Evolutionary conservation across 2,888 invertebrate genomes (phyloP), one percentile per base, ranked within the genome.

Genomic region (Ectropis crepuscularia): DNA sequence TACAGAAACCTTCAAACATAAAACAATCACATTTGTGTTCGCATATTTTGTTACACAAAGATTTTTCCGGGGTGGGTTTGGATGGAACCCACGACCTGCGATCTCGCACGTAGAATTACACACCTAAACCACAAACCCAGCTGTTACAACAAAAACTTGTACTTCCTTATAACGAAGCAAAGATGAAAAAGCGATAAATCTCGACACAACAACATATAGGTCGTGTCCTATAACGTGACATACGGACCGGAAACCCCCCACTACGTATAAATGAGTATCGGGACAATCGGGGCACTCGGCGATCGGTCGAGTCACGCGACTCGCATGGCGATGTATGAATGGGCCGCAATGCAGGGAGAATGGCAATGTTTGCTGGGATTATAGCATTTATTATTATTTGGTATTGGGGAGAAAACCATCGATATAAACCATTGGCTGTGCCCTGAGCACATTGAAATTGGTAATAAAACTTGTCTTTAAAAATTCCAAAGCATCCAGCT

Each of bases 251-350:
- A 59, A 60, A 28, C 54, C 41, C 59, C 58, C 59, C 47, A 38
- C 45, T 51, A 55, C 46, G 51, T 53, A 60, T 38, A 64, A 60
- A 60, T 55, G 59, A 43, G 53, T 37, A 49, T 37, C 37, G 36
- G 51, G 55, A 64, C 55, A 60, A 60, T 57, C 64, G 48, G 60
- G 36, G 37, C 63, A 54, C 58, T 58, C 49, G 61, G 42, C 48
- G 47, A 55, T 64, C 43, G 42, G 43, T 57, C 47, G 28, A 57
- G 64, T 64, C 64, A 60, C 60, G 64, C 55, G 50, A 59, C 11
- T 11, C 12, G 36, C 47, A 38, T 28, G 43, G 38, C 41, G 48
- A n/a, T 36, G 41, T 59, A 55, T 45, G 51, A 51, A 42, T 42
- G 36, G 53, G 46, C 39, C 55, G 61, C 55, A 61, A 45, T 61